phyloP scores from a whole-genome alignment of 2,113 vertebrate genomes.

The Diphyllodes magnificus region DNA sequence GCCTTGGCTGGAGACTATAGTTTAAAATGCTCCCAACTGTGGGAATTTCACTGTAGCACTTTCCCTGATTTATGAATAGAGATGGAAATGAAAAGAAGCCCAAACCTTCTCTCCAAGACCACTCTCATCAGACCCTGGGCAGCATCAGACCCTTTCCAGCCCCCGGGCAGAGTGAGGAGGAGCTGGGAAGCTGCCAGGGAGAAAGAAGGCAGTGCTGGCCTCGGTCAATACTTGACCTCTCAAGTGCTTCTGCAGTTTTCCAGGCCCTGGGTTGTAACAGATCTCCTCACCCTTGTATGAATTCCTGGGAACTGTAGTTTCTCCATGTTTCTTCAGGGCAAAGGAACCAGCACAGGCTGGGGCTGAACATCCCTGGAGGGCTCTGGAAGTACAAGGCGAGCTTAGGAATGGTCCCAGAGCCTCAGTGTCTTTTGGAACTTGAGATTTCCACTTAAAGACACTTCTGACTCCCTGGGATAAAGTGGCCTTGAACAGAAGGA shows the following conservation, averaged over 20 bases:
- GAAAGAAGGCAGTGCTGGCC: background rate
- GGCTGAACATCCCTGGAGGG: background rate
- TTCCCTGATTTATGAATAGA: background rate
- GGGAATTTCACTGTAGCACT: background rate
- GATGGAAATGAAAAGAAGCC: background rate
- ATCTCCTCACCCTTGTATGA: background rate
- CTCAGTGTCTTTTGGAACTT: background rate
- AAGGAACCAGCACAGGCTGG: background rate
- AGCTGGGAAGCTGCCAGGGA: background rate
- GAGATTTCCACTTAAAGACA: background rate
- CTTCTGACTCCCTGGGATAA: background rate
- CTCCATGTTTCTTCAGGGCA: background rate
- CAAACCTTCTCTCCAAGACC: background rate
- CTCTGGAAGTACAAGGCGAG: background rate
- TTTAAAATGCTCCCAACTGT: background rate
- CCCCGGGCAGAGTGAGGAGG: background rate
- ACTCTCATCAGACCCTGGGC: background rate
- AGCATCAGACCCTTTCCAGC: background rate
- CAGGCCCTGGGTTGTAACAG: background rate
- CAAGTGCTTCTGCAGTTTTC: background rate
- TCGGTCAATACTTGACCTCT: background rate
- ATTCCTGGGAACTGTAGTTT: background rate
- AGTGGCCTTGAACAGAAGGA: background rate
- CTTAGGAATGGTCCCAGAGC: background rate
- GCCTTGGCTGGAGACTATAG: background rate